Percentiles rank a stretch among this genome's conserved stretches.
phyloP scores from a whole-genome alignment of 1,140 invertebrate genomes.

The Meloidogyne floridensis region DNA sequence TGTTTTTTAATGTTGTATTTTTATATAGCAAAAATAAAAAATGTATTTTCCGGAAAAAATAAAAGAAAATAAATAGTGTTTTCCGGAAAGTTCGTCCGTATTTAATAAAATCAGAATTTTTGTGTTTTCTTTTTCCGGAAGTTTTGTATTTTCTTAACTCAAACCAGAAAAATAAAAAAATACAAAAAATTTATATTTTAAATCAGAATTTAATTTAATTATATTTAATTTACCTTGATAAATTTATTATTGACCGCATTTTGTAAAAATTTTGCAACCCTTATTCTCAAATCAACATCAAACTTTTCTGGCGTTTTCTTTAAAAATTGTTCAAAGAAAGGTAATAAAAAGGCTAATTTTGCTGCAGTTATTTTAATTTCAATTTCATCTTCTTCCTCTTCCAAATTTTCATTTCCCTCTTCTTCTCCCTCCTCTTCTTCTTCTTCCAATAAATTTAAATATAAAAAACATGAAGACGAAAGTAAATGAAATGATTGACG shows the following conservation, averaged over 20 bases:
- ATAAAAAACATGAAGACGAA: slow-evolving; percentile 64
- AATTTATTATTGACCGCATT: slow-evolving; percentile 39
- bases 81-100: too few species aligned
- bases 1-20: too few species aligned
- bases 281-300: slow-evolving; percentile 59
- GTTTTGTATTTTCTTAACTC: too few species aligned
- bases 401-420: neutral
- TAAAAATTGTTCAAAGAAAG: slow-evolving; percentile 42
- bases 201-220: neutral
- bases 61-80: too few species aligned
- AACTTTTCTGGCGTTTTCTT: slow-evolving; percentile 7
- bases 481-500: slow-evolving; percentile 72
- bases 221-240: slow-evolving; percentile 35
- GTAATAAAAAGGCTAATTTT: slow-evolving; percentile 49
- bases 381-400: slow-evolving; percentile 40
- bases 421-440: slow-evolving; percentile 31
- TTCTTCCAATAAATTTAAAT: slow-evolving; percentile 34
- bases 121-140: too few species aligned
- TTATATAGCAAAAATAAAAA: too few species aligned
- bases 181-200: neutral
- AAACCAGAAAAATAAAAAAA: too few species aligned
- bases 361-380: slow-evolving; percentile 36
- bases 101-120: too few species aligned
- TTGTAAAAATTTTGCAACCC: slow-evolving; percentile 46
- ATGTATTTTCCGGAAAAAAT: too few species aligned